phyloP scores from a whole-genome alignment of 1,140 invertebrate genomes.

The Drosophila neocordata region DNA sequence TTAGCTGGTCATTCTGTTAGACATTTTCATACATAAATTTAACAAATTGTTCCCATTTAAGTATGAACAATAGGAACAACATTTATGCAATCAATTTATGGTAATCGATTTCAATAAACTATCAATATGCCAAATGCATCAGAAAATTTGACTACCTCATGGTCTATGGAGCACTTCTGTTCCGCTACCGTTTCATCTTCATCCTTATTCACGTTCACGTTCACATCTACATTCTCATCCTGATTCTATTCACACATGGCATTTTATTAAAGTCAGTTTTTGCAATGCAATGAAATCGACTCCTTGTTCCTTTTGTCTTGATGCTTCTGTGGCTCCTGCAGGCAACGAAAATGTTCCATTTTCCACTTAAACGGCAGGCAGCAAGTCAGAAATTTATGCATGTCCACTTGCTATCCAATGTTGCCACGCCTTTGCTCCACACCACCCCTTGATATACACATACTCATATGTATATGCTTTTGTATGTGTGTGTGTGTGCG shows the following conservation, averaged over 20 bases:
- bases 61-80: constrained; percentile 12
- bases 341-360: constrained; percentile 52
- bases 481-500: neutral
- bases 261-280: constrained; percentile 27
- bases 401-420: constrained; percentile 55
- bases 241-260: constrained; percentile 27
- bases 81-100: constrained; percentile 67
- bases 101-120: constrained; percentile 75
- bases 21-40: constrained; percentile 2
- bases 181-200: too few species aligned
- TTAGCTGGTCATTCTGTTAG: neutral
- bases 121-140: constrained; percentile 71
- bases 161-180: too few species aligned
- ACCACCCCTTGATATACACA: neutral
- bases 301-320: neutral
- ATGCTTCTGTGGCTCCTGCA: constrained; percentile 32
- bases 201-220: neutral
- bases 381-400: constrained; percentile 63
- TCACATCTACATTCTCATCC: neutral
- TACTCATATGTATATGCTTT: too few species aligned
- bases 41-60: neutral
- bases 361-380: constrained; percentile 60
- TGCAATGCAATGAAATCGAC: constrained; percentile 14
- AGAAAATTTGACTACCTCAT: constrained; percentile 10
- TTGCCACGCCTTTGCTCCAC: constrained; percentile 32